Conservation (phyloP, 1,140 invertebrate genomes). For the Zaprionus camerounensis region DNA sequence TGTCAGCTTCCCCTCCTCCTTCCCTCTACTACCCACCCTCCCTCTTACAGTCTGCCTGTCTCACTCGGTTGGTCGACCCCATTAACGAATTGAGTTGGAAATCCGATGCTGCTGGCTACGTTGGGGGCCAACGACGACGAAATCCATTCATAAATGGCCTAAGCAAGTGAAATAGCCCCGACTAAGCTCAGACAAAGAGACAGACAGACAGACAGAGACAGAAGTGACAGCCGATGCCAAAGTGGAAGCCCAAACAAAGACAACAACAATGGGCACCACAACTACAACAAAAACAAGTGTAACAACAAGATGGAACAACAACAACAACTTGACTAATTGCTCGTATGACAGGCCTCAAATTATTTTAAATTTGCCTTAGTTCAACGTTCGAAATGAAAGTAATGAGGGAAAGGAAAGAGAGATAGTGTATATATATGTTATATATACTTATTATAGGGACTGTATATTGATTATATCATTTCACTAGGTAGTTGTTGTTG, state of each 20-base stretch:
- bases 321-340: conserved; percentile 51
- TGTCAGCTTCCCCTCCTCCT: not conserved
- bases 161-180: conserved; percentile 28
- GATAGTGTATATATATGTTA: not conserved
- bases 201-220: not conserved
- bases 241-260: conserved; percentile 21
- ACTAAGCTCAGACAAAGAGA: not conserved
- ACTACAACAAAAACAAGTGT: conserved; percentile 15
- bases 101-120: conserved; percentile 55
- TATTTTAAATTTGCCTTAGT: conserved; percentile 52
- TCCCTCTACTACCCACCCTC: not conserved
- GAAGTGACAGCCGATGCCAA: conserved; percentile 31
- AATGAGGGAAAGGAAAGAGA: not conserved
- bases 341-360: conserved; percentile 35
- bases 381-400: conserved; percentile 10
- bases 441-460: not conserved
- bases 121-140: conserved; percentile 32
- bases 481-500: not conserved
- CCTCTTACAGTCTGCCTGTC: conserved; percentile 18
- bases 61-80: conserved; percentile 50
- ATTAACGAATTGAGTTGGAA: conserved; percentile 65
- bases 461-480: conserved; percentile 3
- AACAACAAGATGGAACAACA: not conserved
- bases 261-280: conserved; percentile 11
- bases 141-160: conserved; percentile 47